These are phyloP conservation scores for Geotrupes spiniger DNA, from an alignment of 2,888 invertebrate genomes.

Conservation along the genomic window DNA sequence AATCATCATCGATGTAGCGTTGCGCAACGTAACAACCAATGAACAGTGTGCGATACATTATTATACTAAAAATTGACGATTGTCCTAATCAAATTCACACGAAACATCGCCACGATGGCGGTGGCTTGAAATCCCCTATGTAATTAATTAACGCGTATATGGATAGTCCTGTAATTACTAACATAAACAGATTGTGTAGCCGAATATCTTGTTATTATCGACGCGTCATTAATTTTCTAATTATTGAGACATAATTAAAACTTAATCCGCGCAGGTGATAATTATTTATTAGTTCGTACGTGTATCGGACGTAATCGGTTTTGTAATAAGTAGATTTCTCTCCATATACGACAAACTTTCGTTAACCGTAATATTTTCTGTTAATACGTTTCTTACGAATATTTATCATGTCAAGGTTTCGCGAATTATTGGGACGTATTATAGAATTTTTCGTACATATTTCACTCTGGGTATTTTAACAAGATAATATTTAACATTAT, in stretches of 20 bases:
- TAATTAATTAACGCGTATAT: constrained; percentile 4
- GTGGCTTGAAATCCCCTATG: too few relatives aligned
- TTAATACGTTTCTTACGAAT: constrained; percentile 21
- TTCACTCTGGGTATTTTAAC: too few relatives aligned
- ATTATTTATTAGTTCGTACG: constrained; percentile 10
- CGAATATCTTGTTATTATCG: constrained; percentile 9
- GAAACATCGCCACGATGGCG: too few relatives aligned
- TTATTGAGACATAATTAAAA: constrained; percentile 8
- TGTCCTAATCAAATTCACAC: too few relatives aligned
- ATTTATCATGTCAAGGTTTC: constrained; percentile 23
- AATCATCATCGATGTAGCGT: too few relatives aligned
- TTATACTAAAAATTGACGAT: too few relatives aligned
- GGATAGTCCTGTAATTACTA: constrained; percentile 8
- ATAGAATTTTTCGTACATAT: too few relatives aligned
- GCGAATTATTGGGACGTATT: constrained; percentile 22
- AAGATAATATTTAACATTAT: too few relatives aligned
- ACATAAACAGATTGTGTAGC: constrained; percentile 1
- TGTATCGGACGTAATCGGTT: constrained; percentile 19
- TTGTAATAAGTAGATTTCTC: constrained; percentile 31
- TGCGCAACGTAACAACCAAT: too few relatives aligned
- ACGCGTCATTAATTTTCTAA: constrained; percentile 13
- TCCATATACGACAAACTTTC: constrained; percentile 34
- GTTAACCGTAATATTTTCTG: constrained; percentile 28
- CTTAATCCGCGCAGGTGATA: constrained; percentile 12
- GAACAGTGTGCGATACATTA: too few relatives aligned